Evolutionary conservation across 2,888 invertebrate species (phyloP), one percentile per base, ranked within the genome.

Genomic region (Pristionchus exspectatus): DNA sequence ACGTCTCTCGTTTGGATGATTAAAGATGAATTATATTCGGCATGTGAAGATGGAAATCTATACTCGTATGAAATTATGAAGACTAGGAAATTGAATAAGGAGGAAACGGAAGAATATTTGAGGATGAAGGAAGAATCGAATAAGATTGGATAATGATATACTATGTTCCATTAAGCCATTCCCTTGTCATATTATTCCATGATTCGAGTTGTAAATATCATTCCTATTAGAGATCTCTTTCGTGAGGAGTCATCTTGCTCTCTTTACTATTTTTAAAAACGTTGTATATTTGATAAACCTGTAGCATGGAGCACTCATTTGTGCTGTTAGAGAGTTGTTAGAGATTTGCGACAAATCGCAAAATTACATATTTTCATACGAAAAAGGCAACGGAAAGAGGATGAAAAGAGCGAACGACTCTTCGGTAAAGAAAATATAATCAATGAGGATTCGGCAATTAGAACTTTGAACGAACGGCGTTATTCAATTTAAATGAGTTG

Each of bases 1-100:
- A 56, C 54, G 9, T 83, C 83, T 14, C 83, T 83, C 16, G 83
- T 83, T 18, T 83, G 83, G 83, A 54, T 83, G 54, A 21, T 83
- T 3, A 12, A 18, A 27, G 27, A 83, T 56, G 38, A 83, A 56
- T 56, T 83, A 12, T 83, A 56, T 56, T 54, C 83, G 16, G 83
- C 83, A 21, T 83, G 83, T 56, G 83, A 83, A 27, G 83, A 83
- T 56, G 83, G 83, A n/a, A 83, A 83, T 83, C 83, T 83, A 21
- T 83, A 83, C n/a, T 27, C n/a, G 16, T 54, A 83, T 38, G 83
- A 83, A 44, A 83, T 83, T 4, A 38, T 77, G 38, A 77, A 77
- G 77, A 77, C 77, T 9, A 69, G 44, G 44, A 77, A 44, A 38
- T 77, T 69, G 30, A 69, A 24, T 27, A 16, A n/a, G 4, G 30